Percentiles rank a stretch among this genome's conserved stretches.
These are phyloP conservation scores for Crotophaga sulcirostris DNA, from an alignment of 2,113 vertebrate genomes.

Conservation along the genomic window DNA sequence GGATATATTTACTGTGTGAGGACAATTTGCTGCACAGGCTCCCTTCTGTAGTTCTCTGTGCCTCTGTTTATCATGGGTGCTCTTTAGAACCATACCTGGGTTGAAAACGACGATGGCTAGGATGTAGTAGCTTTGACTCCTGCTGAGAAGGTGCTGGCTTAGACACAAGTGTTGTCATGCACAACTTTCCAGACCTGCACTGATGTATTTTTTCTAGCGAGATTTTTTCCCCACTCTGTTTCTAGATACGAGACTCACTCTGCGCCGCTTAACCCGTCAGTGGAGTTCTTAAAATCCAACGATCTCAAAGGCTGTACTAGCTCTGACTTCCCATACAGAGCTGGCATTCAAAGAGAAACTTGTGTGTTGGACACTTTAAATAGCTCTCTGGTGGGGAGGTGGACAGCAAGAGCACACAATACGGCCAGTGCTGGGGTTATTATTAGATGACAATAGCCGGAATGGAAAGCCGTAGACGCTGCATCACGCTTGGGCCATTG, in stretches of 20 bases:
- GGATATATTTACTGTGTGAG: rapidly evolving
- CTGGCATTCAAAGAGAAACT: constrained; percentile 4
- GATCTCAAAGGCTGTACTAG: background rate
- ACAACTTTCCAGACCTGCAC: background rate
- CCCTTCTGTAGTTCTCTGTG: background rate
- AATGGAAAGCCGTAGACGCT: constrained; percentile 56
- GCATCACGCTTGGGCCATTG: constrained; percentile 37
- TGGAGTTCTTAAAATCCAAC: background rate
- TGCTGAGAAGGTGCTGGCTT: background rate
- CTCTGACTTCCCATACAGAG: background rate
- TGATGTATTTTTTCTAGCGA: rapidly evolving
- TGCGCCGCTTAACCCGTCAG: rapidly evolving
- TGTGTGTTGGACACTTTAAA: constrained; percentile 51
- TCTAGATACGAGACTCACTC: rapidly evolving
- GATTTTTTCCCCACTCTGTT: background rate
- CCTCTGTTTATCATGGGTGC: rapidly evolving
- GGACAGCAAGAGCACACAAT: constrained; percentile 48
- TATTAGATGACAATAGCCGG: constrained; percentile 76
- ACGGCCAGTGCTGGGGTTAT: constrained; percentile 62
- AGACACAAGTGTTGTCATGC: rapidly evolving
- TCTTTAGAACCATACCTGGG: background rate
- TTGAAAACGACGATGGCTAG: background rate
- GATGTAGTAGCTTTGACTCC: background rate
- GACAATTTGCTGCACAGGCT: background rate
- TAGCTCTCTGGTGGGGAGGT: constrained; percentile 51